Evolutionary conservation across 2,797 vertebrate species (phyloP), one percentile per base, ranked within the genome.

Genomic region (Danio choprae): DNA sequence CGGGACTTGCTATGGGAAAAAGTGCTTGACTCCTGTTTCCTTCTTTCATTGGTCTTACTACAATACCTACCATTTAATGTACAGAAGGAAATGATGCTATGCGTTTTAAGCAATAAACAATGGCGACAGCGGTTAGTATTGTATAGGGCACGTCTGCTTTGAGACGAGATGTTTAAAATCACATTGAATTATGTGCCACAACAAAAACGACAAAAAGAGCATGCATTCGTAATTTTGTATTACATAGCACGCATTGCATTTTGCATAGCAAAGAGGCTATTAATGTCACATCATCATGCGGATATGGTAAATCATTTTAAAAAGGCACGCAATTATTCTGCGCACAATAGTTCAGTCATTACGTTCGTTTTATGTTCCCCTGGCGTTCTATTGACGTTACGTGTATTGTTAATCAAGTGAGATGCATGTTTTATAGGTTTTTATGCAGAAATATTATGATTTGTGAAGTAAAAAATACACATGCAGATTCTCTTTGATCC

Each of bases 1-100:
- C 77, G 76, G 84, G 74, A 18, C 53, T 16, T 38, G 10, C 11
- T 79, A 70, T 77, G 65, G 20, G 50, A 82, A 85, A 84, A 85
- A 83, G 83, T 86, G 79, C 79, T 75, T 71, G 29, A 87, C 83
- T 89, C 16, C 77, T 81, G 84, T 53, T 75, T 88, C 64, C 16
- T 65, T 84, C 82, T 80, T 86, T 72, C 78, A 77, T 55, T 7
- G 82, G 51, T 38, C 22, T 72, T 18, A 38, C 36, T 44, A 81
- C 81, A 83, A 76, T 81, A 68, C 73, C 29, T 29, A 1, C 48
- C 68, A 22, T 74, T 75, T 80, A 83, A 83, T 84, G 43, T 75
- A 81, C 74, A 56, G 70, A 46, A 69, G 85, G 85, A 83, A 84
- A 86, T 81, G 11, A 81, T 77, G 80, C 63, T 71, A 38, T 74